These are phyloP conservation scores for Epirrita christyi DNA, from an alignment of 2,888 invertebrate genomes.

Conservation along the genomic window DNA sequence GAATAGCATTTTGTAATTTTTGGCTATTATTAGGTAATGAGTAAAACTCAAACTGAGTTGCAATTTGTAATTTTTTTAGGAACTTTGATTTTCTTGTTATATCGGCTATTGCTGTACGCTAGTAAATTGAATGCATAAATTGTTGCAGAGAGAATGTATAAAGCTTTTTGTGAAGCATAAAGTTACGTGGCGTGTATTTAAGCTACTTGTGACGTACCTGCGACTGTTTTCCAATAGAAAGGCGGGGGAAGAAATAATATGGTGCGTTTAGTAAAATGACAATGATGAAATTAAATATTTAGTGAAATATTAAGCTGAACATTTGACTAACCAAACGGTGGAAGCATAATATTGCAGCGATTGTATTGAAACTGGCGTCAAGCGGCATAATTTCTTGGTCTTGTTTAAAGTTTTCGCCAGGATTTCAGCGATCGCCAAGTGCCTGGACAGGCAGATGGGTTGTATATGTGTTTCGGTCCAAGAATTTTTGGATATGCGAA, in stretches of 20 bases:
- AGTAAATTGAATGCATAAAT: too few species aligned
- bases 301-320: background rate
- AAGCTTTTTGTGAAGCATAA: constrained; percentile 2
- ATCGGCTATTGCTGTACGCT: too few species aligned
- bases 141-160: too few species aligned
- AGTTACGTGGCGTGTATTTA: constrained; percentile 1
- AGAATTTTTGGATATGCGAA: too few species aligned
- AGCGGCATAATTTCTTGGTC: constrained; percentile 7
- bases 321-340: constrained; percentile 15
- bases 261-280: constrained; percentile 10
- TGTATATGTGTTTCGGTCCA: background rate
- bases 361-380: constrained; percentile 14
- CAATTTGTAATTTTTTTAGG: too few species aligned
- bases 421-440: constrained; percentile 14
- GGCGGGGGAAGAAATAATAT: constrained; percentile 5
- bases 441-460: constrained; percentile 22
- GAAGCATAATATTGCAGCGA: constrained; percentile 3
- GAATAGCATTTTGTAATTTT: too few species aligned
- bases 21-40: too few species aligned
- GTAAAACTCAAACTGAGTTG: too few species aligned
- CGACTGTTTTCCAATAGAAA: constrained; percentile 22
- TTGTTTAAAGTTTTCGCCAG: constrained; percentile 19
- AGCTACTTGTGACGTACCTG: constrained; percentile 13
- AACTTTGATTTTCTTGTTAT: too few species aligned
- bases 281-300: background rate